phyloP scores from a whole-genome alignment of 2,888 invertebrate genomes.

The Orchesella flavescens region DNA sequence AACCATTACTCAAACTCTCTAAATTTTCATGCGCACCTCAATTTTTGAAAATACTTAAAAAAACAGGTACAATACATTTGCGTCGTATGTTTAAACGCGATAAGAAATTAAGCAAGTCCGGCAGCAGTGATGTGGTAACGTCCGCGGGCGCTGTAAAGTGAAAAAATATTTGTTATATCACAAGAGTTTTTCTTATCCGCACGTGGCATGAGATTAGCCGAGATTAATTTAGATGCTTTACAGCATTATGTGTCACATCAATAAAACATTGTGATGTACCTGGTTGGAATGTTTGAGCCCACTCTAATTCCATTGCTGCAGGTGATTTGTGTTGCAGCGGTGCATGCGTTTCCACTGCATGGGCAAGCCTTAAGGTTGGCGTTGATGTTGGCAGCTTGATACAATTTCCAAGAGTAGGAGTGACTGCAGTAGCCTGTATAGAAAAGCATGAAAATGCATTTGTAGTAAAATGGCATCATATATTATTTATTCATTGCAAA shows the following conservation, averaged over 20 bases:
- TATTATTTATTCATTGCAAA: no score
- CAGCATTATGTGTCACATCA: no score
- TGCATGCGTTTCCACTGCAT: constrained; percentile 57
- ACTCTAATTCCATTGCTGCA: constrained; percentile 50
- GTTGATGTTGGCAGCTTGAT: constrained; percentile 12
- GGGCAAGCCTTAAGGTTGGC: constrained; percentile 54
- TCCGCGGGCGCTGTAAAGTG: constrained; percentile 48
- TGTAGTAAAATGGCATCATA: no score
- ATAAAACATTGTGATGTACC: constrained; percentile 26
- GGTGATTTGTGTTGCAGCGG: constrained; percentile 35
- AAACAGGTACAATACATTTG: no score
- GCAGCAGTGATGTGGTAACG: constrained; percentile 37
- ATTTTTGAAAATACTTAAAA: no score
- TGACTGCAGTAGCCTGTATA: constrained; percentile 63
- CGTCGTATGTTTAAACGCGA: no score
- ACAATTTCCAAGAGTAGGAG: constrained; percentile 57
- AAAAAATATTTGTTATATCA: background rate
- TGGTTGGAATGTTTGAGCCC: constrained; percentile 39
- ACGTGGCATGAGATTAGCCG: no score
- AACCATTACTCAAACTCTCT: no score
- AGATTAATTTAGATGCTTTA: no score
- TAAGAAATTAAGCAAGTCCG: constrained; percentile 1
- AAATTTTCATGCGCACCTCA: no score
- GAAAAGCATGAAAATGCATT: no score
- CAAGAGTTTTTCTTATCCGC: background rate